Evolutionary conservation across 2,888 invertebrate genomes (phyloP).

Genomic region (Tinea semifulvella): DNA sequence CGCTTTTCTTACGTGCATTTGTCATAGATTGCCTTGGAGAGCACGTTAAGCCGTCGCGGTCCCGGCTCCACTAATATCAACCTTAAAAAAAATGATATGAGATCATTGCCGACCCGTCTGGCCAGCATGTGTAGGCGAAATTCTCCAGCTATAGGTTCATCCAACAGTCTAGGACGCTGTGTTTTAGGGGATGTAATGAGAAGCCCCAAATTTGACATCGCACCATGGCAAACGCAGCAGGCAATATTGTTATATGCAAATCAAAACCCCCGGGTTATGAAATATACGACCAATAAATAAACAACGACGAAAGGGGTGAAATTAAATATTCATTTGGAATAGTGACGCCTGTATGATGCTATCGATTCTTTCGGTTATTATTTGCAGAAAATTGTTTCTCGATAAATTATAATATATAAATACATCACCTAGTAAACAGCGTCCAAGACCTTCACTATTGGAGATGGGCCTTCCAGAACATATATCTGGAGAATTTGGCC

Average conservation of each 20-base stretch:
- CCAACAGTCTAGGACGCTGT: neutral
- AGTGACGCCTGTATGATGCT: slow-evolving; percentile 29
- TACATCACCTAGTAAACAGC: too few species aligned
- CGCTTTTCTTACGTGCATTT: too few species aligned
- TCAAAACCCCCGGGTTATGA: slow-evolving; percentile 50
- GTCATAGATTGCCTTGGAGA: too few species aligned
- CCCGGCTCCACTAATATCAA: too few species aligned
- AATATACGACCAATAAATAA: slow-evolving; percentile 66
- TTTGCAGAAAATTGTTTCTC: too few species aligned
- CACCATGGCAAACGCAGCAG: slow-evolving; percentile 4
- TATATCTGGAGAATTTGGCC: too few species aligned
- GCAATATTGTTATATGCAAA: slow-evolving; percentile 35
- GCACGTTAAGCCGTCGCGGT: too few species aligned
- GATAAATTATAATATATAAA: too few species aligned
- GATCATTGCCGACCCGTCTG: neutral
- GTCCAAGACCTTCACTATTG: too few species aligned
- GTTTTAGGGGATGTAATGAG: too few species aligned
- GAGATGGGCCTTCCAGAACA: too few species aligned
- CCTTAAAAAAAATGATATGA: neutral
- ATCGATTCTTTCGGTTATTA: too few species aligned
- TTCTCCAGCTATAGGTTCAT: neutral
- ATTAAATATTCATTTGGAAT: slow-evolving; percentile 58
- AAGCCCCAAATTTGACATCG: slow-evolving; percentile 5
- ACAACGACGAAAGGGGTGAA: slow-evolving; percentile 56
- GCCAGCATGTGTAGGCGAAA: neutral